Evolutionary conservation across 2,888 invertebrate species (phyloP), one percentile per base, ranked within the genome.

Genomic region (Hirudinaria manillensis): DNA sequence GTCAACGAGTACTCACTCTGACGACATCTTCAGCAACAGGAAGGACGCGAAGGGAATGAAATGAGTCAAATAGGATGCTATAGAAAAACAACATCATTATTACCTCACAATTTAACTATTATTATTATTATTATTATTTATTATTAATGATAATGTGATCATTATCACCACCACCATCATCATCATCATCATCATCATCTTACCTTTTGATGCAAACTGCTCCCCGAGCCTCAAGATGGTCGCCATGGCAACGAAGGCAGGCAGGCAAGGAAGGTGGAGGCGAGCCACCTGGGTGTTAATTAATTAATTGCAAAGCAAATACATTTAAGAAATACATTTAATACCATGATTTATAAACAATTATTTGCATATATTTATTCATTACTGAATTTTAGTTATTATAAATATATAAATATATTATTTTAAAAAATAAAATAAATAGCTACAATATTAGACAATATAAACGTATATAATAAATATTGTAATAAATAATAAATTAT

Each of bases 231-330:
- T 32, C n/a, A 68, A 4, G 34, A 68, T 6, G 13, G 34, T 13
- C 10, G n/a, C 29, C n/a, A 13, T 21, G 4, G 32, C n/a, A 7
- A 68, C n/a, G 36, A 68, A 68, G 7, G 68, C n/a, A 32, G 68
- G 68, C n/a, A 68, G n/a, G 68, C 34, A 68, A 13, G 32, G 68
- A 24, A 68, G 32, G 16, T 68, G 34, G 36, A 68, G 34, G 21
- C 68, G 32, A 36, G 32, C 36, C n/a, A 68, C n/a, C 68, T 68
- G 68, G 6, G 32, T 13, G 32, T 68, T 36, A 1, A 34, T n/a
- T 19, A 68, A 34, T 10, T 53, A 21, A 29, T 34, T 7, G 34
- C 29, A 61, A 1, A 2, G 53, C 21, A 53, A 16, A 53, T 53
- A 16, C 53, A 53, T n/a, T n/a, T n/a, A n/a, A n/a, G n/a, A n/a